Evolutionary conservation across 2,113 vertebrate genomes (phyloP), one percentile per base, ranked within the genome.

Genomic region (Macroglossus sobrinus): DNA sequence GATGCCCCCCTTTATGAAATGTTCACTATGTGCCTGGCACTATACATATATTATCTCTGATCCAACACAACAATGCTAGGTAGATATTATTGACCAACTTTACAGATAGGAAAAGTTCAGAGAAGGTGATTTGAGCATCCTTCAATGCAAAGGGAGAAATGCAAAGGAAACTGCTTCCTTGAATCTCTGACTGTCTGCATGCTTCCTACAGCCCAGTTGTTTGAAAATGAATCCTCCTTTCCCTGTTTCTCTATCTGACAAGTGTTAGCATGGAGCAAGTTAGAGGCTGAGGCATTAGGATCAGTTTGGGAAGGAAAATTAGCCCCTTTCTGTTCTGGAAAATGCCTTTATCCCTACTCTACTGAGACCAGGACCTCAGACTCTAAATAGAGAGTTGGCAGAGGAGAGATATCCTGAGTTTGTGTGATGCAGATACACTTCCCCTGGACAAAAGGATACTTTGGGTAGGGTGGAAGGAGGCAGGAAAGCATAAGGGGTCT

Each of bases 91-190:
- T 76, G 21, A 38, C 50, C 53, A 43, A 80, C 18, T 91, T 96
- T 82, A 93, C 38, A 89, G 88, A 63, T 75, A 80, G 72, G 47
- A 38, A 93, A 95, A 94, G 68, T 96, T 89, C 57, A 79, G 80
- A 71, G 68, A 63, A 13, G 21, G 14, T 71, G 76, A 93, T 93
- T 72, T 91, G 85, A 89, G 8, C 50, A 79, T 64, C 28, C 66
- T 68, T 89, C 28, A 61, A 84, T 45, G 30, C 53, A 72, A 75
- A 85, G 30, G 53, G 63, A 94, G 16, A 87, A 84, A 80, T 43
- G 16, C 64, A 61, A 93, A 35, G 19, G 33, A 63, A 92, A 68
- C 24, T 38, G 84, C 57, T 35, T 55, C 55, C n/a, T 90, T 94
- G 69, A 21, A 64, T 94, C 40, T 92, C 40, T 84, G 53, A 26